Evolutionary conservation across 1,140 invertebrate genomes (phyloP).

Genomic region (Temnothorax curvispinosus): DNA sequence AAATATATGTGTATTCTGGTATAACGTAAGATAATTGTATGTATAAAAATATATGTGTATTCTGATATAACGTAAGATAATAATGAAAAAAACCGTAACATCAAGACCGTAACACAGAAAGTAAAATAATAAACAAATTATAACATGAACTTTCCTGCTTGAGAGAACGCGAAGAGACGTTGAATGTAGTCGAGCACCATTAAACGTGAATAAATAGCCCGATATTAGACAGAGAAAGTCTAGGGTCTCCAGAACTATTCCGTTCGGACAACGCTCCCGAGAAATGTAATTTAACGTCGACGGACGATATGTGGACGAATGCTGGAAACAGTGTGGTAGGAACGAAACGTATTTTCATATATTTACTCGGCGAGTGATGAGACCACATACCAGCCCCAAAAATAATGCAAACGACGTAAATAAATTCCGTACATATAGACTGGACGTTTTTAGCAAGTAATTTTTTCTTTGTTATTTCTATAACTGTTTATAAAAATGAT

Average conservation of each 20-base stretch:
- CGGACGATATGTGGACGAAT: slow-evolving; percentile 54
- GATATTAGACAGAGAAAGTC: slow-evolving; percentile 54
- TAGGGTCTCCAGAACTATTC: slow-evolving; percentile 43
- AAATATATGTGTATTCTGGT: background rate
- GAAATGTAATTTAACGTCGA: slow-evolving; percentile 70
- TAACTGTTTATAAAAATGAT: background rate
- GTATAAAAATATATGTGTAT: background rate
- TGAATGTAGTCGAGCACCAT: background rate
- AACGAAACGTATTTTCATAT: slow-evolving; percentile 60
- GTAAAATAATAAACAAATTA: slow-evolving; percentile 20
- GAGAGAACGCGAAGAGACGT: background rate
- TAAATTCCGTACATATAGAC: background rate
- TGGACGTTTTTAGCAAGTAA: background rate
- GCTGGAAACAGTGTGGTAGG: slow-evolving; percentile 48
- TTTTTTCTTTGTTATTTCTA: background rate
- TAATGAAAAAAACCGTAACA: background rate
- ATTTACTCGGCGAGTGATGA: slow-evolving; percentile 7
- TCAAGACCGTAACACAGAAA: background rate
- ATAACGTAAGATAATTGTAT: background rate
- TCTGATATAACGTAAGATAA: background rate
- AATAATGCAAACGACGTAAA: background rate
- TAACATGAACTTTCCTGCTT: background rate
- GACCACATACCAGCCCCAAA: background rate
- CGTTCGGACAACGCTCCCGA: slow-evolving; percentile 49
- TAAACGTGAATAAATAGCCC: background rate